phyloP scores from a whole-genome alignment of 2,888 invertebrate species.

The Timema podura region DNA sequence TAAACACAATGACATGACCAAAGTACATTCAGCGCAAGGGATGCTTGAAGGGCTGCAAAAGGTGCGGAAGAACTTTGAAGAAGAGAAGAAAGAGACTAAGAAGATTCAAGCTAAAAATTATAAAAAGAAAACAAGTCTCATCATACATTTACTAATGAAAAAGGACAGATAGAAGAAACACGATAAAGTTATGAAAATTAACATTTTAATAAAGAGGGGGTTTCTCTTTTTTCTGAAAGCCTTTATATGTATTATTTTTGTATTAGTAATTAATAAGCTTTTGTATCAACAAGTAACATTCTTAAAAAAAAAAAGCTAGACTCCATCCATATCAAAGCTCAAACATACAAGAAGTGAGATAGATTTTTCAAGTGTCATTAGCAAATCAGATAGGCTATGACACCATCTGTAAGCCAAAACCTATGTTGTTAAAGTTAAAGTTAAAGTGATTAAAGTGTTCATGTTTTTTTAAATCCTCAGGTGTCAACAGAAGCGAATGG shows the following conservation, averaged over 20 bases:
- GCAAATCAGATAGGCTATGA: background rate
- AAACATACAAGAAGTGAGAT: conserved; percentile 14
- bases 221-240: background rate
- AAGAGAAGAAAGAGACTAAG: conserved; percentile 16
- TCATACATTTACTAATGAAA: background rate
- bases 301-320: background rate
- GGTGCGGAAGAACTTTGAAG: conserved; percentile 12
- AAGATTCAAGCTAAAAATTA: conserved; percentile 9
- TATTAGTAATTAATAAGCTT: conserved; percentile 14
- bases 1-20: background rate
- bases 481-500: too few relatives aligned
- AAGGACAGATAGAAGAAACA: background rate
- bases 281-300: background rate
- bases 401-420: background rate
- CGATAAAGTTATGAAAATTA: background rate
- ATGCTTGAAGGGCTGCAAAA: conserved; percentile 15
- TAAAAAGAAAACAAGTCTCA: conserved; percentile 14
- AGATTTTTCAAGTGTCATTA: conserved; percentile 25
- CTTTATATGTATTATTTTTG: conserved; percentile 19
- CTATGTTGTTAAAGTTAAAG: too few relatives aligned
- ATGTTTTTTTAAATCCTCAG: too few relatives aligned
- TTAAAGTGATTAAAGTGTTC: too few relatives aligned
- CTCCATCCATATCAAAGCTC: background rate
- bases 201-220: too few relatives aligned
- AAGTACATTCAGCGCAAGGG: conserved; percentile 12